phyloP scores from a whole-genome alignment of 2,888 invertebrate species.

The Eurytoma californica region DNA sequence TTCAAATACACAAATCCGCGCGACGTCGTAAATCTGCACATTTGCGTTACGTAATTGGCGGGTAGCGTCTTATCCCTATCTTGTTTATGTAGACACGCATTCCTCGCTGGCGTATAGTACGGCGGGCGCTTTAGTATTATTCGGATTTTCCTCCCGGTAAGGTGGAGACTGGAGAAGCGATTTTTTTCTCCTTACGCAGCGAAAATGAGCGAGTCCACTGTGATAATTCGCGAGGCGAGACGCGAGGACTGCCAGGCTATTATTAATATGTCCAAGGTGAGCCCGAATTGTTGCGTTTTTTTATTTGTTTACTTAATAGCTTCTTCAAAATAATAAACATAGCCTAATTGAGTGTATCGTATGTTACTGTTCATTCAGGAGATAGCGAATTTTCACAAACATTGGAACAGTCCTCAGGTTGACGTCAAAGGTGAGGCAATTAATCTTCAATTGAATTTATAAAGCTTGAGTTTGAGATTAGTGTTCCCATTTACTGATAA shows the following conservation, averaged over 20 bases:
- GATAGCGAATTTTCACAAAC: slow-evolving; percentile 56
- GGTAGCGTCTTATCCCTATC: slow-evolving; percentile 40
- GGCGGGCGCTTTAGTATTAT: slow-evolving; percentile 17
- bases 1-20: slow-evolving; percentile 12
- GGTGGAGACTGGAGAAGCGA: neutral
- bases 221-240: slow-evolving; percentile 64
- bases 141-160: slow-evolving; percentile 21
- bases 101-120: slow-evolving; percentile 29
- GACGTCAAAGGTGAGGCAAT: slow-evolving; percentile 49
- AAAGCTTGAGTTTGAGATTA: neutral
- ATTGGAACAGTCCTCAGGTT: slow-evolving; percentile 50
- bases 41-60: slow-evolving; percentile 44
- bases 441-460: neutral
- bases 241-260: slow-evolving; percentile 67
- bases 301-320: neutral
- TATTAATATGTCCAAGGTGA: slow-evolving; percentile 53
- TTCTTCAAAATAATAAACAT: neutral
- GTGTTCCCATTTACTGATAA: slow-evolving; percentile 10
- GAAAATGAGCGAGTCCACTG: slow-evolving; percentile 40
- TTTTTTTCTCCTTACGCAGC: neutral
- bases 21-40: slow-evolving; percentile 41
- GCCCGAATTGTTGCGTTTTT: neutral
- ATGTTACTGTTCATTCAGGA: slow-evolving; percentile 40
- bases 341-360: slow-evolving; percentile 22
- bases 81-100: slow-evolving; percentile 50